Evolutionary conservation across 2,113 vertebrate genomes (phyloP).

Genomic region (Clarias magur): DNA sequence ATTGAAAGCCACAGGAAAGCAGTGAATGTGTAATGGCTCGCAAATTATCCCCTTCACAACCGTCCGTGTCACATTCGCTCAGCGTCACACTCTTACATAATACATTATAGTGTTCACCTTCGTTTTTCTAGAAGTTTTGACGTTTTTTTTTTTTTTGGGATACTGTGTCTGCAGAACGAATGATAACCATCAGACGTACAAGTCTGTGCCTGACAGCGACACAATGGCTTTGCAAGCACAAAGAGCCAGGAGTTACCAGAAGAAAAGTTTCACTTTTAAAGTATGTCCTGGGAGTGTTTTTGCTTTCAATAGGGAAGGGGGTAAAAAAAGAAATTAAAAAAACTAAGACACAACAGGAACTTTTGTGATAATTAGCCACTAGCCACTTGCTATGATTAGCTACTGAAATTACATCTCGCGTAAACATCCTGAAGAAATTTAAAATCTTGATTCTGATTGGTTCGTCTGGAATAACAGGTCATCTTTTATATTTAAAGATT

Average conservation of each 20-base stretch:
- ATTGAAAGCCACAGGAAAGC: slow-evolving; percentile 39
- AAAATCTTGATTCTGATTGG: background rate
- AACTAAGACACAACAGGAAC: background rate
- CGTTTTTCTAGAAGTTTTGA: too few relatives aligned
- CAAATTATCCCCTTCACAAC: slow-evolving; percentile 34
- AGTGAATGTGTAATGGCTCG: slow-evolving; percentile 32
- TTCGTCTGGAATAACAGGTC: background rate
- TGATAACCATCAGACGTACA: background rate
- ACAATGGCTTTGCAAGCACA: background rate
- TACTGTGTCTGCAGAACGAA: background rate
- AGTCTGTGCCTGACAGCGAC: background rate
- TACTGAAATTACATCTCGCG: background rate
- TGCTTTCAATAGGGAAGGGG: background rate
- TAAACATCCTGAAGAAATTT: background rate
- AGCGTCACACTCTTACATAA: slow-evolving; percentile 1
- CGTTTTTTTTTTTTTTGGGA: background rate
- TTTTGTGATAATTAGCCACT: background rate
- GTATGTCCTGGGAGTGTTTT: background rate
- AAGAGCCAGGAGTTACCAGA: background rate
- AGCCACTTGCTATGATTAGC: background rate
- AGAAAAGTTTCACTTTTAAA: background rate
- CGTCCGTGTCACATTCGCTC: background rate
- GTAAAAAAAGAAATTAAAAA: background rate
- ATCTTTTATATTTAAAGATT: background rate
- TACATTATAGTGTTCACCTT: background rate